Evolutionary conservation across 2,797 vertebrate species (phyloP), one percentile per base, ranked within the genome.

Genomic region (Anomalospiza imberbis): DNA sequence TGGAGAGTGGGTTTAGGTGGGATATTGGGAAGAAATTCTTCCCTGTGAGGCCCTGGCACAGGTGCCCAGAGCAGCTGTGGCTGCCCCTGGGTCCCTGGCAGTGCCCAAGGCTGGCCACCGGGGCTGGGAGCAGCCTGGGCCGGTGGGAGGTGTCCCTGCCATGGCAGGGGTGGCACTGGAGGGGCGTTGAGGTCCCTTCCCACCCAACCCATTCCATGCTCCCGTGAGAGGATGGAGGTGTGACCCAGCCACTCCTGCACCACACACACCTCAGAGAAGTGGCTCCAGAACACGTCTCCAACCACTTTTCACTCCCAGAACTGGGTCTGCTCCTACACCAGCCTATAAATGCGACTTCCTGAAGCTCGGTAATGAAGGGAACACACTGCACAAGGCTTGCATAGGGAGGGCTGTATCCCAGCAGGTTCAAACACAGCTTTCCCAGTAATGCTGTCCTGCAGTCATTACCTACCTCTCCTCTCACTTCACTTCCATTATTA

Each of bases 401-500:
- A 44, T 1, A 28, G 31, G 7, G 20, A 76, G 55, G 53, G 29
- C 26, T 34, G 17, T 11, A 66, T 3, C 60, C 17, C 75, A 85
- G 78, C 76, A 74, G 51, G 72, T 44, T 72, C 72, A 57, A 80
- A 75, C 57, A 63, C 13, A 14, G 22, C 8, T 61, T n/a, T 21
- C 40, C 70, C 40, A 19, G 38, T 32, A 8, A 78, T 51, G 72
- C 17, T 57, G 38, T 74, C 61, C 79, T 63, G 34, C 6, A 67
- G 60, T 67, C 82, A 63, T 67, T 45, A 89, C 48, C 72, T 71
- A 77, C 32, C 63, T 88, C 90, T 88, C 88, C 65, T 44, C 48
- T 60, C 50, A 55, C 40, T 87, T 76, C 13, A 91, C 85, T 91
- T 80, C 85, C 78, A 80, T 83, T 83, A 89, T 67, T 71, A 83